phyloP scores from a whole-genome alignment of 1,140 invertebrate genomes.

The Nixonia krombeini region DNA sequence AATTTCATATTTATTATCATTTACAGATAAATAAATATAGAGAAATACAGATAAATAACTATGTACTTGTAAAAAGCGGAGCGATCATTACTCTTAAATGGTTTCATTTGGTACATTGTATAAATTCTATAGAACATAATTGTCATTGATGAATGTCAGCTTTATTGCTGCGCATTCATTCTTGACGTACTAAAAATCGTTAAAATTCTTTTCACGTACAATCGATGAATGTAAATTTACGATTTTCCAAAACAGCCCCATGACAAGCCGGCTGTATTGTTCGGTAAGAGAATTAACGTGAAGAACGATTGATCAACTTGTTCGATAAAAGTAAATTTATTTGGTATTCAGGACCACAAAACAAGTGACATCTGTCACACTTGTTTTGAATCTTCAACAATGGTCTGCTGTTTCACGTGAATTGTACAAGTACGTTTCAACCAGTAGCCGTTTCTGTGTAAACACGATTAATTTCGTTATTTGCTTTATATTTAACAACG shows the following conservation, averaged over 20 bases:
- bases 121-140: no score
- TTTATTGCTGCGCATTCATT: no score
- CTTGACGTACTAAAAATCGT: background rate
- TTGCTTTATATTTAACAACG: conserved; percentile 1
- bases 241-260: conserved; percentile 15
- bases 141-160: no score
- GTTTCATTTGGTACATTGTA: background rate
- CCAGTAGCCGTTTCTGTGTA: no score
- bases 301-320: conserved; percentile 20
- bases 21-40: background rate
- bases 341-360: conserved; percentile 58
- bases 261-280: conserved; percentile 16
- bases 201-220: background rate
- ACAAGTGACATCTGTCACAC: no score
- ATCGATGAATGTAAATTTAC: conserved; percentile 9
- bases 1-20: background rate
- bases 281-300: no score
- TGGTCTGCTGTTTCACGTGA: no score
- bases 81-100: background rate
- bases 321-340: conserved; percentile 32
- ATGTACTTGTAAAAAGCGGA: no score
- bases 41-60: no score
- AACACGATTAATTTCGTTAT: no score
- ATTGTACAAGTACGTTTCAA: no score
- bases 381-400: no score